Evolutionary conservation across 2,797 vertebrate genomes (phyloP), one percentile per base, ranked within the genome.

Genomic region (Rhinella marina): DNA sequence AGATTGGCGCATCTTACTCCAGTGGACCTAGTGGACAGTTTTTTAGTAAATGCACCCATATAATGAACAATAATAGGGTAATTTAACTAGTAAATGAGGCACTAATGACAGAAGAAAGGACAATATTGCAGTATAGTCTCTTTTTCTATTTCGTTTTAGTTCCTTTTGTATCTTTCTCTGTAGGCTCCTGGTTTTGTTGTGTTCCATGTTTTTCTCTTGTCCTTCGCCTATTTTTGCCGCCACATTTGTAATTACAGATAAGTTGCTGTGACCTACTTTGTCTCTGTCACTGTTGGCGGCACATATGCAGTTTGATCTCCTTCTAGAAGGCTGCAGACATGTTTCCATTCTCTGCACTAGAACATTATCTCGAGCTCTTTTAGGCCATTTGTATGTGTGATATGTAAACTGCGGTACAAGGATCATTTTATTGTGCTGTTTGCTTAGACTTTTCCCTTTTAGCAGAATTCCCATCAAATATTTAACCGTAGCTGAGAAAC

Each of bases 171-270:
- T 48, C 29, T 25, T 17, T 1, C 7, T 21, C n/a, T 50, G 25
- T 41, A 17, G 17, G 17, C n/a, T 56, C 27, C 17, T 23, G 6
- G 57, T 81, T 32, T 79, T 61, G 32, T 32, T 3, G 14, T 57
- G 54, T 79, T 56, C 21, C 11, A 4, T 17, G 9, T 61, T 57
- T 7, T 81, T 81, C 14, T 81, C 0, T 50, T 50, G 10, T n/a
- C 25, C 27, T n/a, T 7, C 17, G 1, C 10, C 52, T 2, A 14
- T 48, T 81, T 27, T 57, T 57, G 57, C 76, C 27, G 75, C 3
- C 16, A 23, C 25, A 57, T 59, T 61, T 19, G 17, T 82, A 82
- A 82, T 82, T 82, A 82, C 41, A 66, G 81, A 82, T 82, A 82
- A 82, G 81, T 54, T 14, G 29, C 21, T 0, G 32, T 82, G 81